Evolutionary conservation across 1,140 invertebrate genomes (phyloP).

Genomic region (Antheraea mylitta): DNA sequence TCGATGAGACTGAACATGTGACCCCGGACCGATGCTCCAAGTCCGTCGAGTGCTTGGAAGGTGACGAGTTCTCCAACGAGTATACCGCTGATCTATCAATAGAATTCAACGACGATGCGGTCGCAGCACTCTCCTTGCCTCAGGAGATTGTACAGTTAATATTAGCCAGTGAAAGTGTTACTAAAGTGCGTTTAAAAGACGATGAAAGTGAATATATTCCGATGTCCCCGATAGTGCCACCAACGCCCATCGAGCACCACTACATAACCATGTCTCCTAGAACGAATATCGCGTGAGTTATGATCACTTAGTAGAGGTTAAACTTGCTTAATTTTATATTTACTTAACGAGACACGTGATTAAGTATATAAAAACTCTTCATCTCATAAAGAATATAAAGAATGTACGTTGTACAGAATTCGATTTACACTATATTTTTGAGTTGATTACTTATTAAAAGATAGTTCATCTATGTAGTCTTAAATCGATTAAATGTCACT

Average conservation of each 20-base stretch:
- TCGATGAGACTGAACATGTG: conserved; percentile 54
- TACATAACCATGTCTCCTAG: conserved; percentile 67
- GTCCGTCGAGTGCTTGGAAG: conserved; percentile 62
- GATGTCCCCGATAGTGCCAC: conserved; percentile 54
- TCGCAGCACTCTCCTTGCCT: conserved; percentile 39
- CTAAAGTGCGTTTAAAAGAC: conserved; percentile 40
- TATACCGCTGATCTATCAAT: conserved; percentile 41
- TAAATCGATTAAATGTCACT: too few species aligned
- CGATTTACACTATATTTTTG: too few species aligned
- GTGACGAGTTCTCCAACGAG: conserved; percentile 39
- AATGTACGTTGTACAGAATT: too few species aligned
- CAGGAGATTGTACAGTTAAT: conserved; percentile 53
- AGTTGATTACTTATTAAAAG: too few species aligned
- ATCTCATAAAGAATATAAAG: too few species aligned
- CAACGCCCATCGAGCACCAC: conserved; percentile 44
- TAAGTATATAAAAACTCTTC: too few species aligned
- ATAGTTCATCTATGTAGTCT: too few species aligned
- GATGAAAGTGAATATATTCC: conserved; percentile 56
- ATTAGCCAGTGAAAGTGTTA: conserved; percentile 39
- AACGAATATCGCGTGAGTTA: conserved; percentile 46
- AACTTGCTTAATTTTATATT: neutral
- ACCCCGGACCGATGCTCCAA: conserved; percentile 47
- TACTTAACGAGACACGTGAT: neutral
- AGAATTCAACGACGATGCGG: conserved; percentile 36
- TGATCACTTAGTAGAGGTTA: neutral